Evolutionary conservation across 2,888 invertebrate genomes (phyloP), one percentile per base, ranked within the genome.

Genomic region (Drosophila putrida): DNA sequence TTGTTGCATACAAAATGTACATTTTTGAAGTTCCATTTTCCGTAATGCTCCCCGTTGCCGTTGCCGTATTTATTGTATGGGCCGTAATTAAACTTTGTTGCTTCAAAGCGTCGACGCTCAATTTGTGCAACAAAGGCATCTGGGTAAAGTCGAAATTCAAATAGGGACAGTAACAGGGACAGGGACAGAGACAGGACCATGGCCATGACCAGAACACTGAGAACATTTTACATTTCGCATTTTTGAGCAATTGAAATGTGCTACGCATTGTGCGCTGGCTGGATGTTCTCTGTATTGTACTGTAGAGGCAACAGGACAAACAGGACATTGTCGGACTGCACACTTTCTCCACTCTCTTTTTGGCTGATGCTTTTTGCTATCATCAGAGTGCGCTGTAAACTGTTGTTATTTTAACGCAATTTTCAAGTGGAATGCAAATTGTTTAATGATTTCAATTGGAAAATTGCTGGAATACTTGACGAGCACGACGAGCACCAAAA

Each of bases 371-470:
- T 59, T 59, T 63, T 63, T 64, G 65, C 66, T 63, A 74, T 74
- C 71, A 63, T 38, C 35, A 62, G 70, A 59, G 71, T 60, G 39
- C 60, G 62, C 74, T 73, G 81, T 78, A 88, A 82, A 82, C 86
- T 88, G 84, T 85, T 85, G 84, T 82, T 90, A 89, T 90, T 90
- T 89, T 83, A 88, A 90, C 90, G 90, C 90, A 90, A 90, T 90
- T 90, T 90, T 90, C 88, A 90, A 90, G 90, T 89, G 91, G 90
- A 80, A 90, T 90, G 90, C 90, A 90, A 90, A 90, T 90, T 90
- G 90, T 90, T 90, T 90, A 90, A 90, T 90, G 90, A 90, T 90
- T 90, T 90, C 91, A 90, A 90, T 90, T 90, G 91, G 91, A 90
- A 90, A 90, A 90, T 90, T 90, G 90, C 88, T 90, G 86, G 88